phyloP scores from a whole-genome alignment of 1,140 invertebrate genomes.

The Drosophila nasuta region DNA sequence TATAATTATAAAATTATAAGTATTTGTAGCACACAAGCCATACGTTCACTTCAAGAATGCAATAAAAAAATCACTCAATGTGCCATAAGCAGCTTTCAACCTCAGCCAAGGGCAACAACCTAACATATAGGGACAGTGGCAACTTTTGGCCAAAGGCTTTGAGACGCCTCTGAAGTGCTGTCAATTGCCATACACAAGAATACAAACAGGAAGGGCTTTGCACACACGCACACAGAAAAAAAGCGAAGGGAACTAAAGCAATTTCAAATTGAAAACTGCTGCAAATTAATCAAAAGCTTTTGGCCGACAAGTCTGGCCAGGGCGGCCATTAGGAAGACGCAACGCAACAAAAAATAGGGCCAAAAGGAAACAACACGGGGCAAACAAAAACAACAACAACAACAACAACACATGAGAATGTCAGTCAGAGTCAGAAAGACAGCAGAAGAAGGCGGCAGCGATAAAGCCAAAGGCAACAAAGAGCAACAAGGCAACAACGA shows the following conservation, averaged over 20 bases:
- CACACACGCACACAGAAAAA: constrained; percentile 22
- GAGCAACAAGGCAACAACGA: constrained; percentile 22
- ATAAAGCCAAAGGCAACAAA: constrained; percentile 47
- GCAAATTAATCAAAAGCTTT: constrained; percentile 81
- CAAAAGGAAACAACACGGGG: constrained; percentile 43
- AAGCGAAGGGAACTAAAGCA: constrained; percentile 66
- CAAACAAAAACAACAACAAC: constrained; percentile 29
- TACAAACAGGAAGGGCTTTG: neutral
- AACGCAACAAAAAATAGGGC: constrained; percentile 30
- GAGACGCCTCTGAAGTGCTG: constrained; percentile 25
- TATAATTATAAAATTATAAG: too few species aligned
- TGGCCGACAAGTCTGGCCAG: constrained; percentile 31
- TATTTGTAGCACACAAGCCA: neutral
- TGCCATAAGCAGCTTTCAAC: constrained; percentile 61
- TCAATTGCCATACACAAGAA: constrained; percentile 24
- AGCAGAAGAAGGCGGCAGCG: constrained; percentile 36
- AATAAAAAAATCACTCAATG: constrained; percentile 69
- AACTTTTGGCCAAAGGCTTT: constrained; percentile 38
- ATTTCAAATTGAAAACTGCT: constrained; percentile 81
- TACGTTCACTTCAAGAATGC: constrained; percentile 44
- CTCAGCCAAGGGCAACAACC: constrained; percentile 15
- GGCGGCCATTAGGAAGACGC: constrained; percentile 20
- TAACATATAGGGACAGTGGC: neutral
- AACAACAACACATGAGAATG: constrained; percentile 48
- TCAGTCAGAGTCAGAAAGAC: constrained; percentile 70